Base-by-base conservation (phyloP, 92 coral and sea anemone genomes). In the Ricordea florida region DNA sequence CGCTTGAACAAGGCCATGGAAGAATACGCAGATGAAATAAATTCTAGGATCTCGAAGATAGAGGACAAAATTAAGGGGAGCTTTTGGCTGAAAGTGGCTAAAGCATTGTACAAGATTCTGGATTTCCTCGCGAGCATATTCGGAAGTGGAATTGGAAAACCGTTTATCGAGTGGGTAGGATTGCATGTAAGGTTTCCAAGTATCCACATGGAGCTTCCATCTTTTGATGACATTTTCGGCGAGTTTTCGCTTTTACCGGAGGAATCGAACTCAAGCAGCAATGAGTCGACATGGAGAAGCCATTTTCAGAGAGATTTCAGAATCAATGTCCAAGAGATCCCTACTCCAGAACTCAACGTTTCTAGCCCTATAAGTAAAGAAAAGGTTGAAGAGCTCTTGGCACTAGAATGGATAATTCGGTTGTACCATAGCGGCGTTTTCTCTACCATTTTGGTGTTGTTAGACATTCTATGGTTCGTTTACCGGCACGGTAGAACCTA, bases 101-200 rank as follows among this genome's bases (percentile, higher is more conserved):
- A 76, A 21, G 83, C 64, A 22, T 11, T 90, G 51, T 76, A 90
- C 69, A 40, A 57, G 6, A 6, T 69, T 41, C 10, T 85, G 10
- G 57, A 82, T 21, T 79, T 31, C 10, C 13, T 66, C 10, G 88
- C 93, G 1, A 21, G 31, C 1, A 3, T 80, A 9, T 89, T 89
- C 62, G 90, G 87, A 5, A 51, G 58, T 10, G 59, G 85, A 10
- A 69, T 85, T 8, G 76, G 50, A 33, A 72, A 72, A 35, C 96
- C 91, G n/a, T 90, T 90, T 44, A 85, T 85, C 6, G 28, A 57
- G 27, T 90, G 96, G 96, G 96, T 90, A 2, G 83, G 82, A 2
- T 83, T 90, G 17, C 72, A 83, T 10, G 88, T 90, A 13, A 57
- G 66, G 21, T 90, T 90, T 66, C 91, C 88, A 2, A 47, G 65